These are phyloP conservation scores for Porites divaricata DNA, from an alignment of 92 coral and sea anemone genomes.

Conservation along the genomic window DNA sequence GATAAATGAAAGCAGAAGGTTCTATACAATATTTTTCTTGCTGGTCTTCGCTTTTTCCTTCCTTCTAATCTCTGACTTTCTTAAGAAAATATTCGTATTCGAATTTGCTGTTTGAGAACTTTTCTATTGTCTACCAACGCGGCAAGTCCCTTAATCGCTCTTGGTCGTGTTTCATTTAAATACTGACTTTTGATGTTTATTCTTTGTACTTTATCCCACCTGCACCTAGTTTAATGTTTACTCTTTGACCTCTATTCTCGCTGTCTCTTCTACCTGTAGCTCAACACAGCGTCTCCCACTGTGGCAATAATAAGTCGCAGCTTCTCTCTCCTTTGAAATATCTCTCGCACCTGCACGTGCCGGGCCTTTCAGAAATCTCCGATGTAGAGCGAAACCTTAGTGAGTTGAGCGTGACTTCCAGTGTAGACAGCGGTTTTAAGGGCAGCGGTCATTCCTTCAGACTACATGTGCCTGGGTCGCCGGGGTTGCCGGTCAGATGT, in stretches of 20 bases:
- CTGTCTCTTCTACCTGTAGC: constrained; percentile 60
- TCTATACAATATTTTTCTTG: too few species aligned
- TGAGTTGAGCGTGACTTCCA: constrained; percentile 83
- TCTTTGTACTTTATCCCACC: neutral
- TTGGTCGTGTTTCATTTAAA: too few species aligned
- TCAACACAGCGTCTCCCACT: constrained; percentile 55
- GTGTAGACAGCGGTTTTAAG: constrained; percentile 93
- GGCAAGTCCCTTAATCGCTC: neutral
- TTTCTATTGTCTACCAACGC: neutral
- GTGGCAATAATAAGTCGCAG: constrained; percentile 65
- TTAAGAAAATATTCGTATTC: too few species aligned
- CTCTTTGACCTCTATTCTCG: constrained; percentile 25
- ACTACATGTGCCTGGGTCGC: constrained; percentile 44
- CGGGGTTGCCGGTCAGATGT: constrained; percentile 49
- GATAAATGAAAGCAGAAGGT: neutral
- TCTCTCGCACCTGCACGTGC: constrained; percentile 73
- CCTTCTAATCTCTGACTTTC: neutral
- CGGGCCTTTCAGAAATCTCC: constrained; percentile 62
- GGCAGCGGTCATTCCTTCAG: constrained; percentile 67
- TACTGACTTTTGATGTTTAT: too few species aligned
- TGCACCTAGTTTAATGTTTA: neutral
- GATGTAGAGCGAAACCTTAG: constrained; percentile 71
- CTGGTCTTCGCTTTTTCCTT: neutral
- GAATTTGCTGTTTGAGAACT: neutral
- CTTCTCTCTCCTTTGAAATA: constrained; percentile 81